These are phyloP conservation scores for Nomada ruficornis DNA, from an alignment of 2,888 invertebrate genomes.

Conservation along the genomic window DNA sequence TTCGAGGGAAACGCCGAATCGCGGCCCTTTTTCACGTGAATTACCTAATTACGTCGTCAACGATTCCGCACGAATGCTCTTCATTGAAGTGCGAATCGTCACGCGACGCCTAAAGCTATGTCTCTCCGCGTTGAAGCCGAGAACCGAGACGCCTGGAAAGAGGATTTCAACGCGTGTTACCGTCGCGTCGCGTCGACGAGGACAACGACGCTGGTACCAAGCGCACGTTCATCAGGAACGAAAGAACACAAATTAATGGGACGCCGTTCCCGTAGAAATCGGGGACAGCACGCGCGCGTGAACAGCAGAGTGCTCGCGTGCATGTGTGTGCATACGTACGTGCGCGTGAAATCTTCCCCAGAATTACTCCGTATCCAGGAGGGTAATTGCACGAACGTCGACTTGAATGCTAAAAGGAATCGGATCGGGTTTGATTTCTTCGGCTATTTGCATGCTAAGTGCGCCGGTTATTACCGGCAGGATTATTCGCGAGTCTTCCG, in stretches of 20 bases:
- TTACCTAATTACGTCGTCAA: slow-evolving; percentile 35
- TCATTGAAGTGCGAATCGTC: slow-evolving; percentile 2
- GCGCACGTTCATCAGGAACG: background rate
- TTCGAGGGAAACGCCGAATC: background rate
- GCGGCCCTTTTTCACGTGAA: background rate
- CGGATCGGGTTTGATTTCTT: slow-evolving; percentile 36
- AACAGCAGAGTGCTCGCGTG: slow-evolving; percentile 4
- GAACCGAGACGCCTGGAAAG: background rate
- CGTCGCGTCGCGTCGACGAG: background rate
- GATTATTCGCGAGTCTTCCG: slow-evolving; percentile 22
- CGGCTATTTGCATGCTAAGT: slow-evolving; percentile 30
- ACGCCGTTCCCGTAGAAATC: background rate
- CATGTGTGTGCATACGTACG: slow-evolving; percentile 18
- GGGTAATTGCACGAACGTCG: slow-evolving; percentile 53
- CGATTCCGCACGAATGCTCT: slow-evolving; percentile 16
- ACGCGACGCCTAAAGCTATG: background rate
- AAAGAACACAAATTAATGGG: slow-evolving; percentile 14
- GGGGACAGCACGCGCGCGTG: background rate
- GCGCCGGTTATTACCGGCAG: background rate
- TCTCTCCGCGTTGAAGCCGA: background rate
- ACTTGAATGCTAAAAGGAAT: slow-evolving; percentile 59
- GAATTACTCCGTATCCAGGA: slow-evolving; percentile 52
- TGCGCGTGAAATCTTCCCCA: slow-evolving; percentile 35
- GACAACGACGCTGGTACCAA: no score
- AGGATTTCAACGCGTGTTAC: background rate